These are phyloP conservation scores for Noturus placidus DNA, from an alignment of 2,113 vertebrate species.

Conservation along the genomic window DNA sequence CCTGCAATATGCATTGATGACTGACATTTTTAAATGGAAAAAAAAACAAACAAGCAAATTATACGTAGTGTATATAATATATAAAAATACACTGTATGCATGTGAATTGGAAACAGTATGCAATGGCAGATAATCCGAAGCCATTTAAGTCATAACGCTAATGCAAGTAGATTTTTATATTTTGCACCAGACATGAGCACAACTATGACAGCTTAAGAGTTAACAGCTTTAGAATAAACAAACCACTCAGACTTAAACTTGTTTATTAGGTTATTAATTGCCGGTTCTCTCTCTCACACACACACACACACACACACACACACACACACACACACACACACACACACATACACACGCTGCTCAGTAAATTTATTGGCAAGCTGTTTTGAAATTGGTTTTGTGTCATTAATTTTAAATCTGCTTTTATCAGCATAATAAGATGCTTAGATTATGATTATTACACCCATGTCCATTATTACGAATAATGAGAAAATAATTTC, in stretches of 20 bases:
- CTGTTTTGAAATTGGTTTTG: neutral
- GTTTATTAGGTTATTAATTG: neutral
- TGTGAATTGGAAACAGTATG: neutral
- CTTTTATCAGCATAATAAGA: neutral
- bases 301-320: neutral
- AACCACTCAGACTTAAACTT: neutral
- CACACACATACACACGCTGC: neutral
- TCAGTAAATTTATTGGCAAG: neutral
- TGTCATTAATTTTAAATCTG: constrained; percentile 13
- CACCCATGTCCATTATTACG: neutral
- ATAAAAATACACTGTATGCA: neutral
- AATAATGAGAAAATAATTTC: neutral
- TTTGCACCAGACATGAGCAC: neutral
- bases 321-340: neutral
- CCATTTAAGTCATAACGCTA: neutral
- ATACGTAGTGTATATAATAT: neutral
- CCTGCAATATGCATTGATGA: neutral
- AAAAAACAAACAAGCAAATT: neutral
- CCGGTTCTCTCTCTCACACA: neutral
- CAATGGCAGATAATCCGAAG: neutral
- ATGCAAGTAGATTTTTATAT: neutral
- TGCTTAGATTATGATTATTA: neutral
- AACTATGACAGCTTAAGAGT: neutral
- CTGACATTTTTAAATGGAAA: neutral
- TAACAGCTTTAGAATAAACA: neutral